Base-by-base conservation (phyloP, 2,113 vertebrate genomes). In the Rhombomys opimus region DNA sequence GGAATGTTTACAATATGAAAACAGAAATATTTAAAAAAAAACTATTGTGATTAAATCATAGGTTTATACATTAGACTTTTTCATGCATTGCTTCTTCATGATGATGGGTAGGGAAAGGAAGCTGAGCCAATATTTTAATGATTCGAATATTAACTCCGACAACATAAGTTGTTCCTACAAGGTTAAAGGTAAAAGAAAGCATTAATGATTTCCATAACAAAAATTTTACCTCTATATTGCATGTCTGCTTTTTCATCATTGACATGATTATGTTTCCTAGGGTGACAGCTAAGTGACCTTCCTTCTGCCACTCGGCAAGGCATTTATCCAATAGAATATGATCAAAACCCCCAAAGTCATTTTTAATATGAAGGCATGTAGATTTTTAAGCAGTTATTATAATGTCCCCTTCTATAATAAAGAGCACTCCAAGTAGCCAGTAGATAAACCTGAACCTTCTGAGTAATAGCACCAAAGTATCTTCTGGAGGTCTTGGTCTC, bases 311-410 rank as follows among this genome's bases (percentile, higher is more conserved):
- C 2, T 89, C 59, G 52, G 5, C 14, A 67, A 92, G 90, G 38
- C 4, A 35, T 25, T 0, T 2, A 41, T 30, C 46, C 11, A 17
- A 86, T 63, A 32, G 10, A 59, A 80, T 67, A 38, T 23, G 25
- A 59, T 63, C 75, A 32, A 78, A 84, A 76, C 13, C 1, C 38
- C 18, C 5, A 1, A 35, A 46, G 23, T 18, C 27, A 76, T 0
- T 92, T 93, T 59, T 76, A 10, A 82, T 35, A 78, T 41, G 18
- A 70, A 90, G 35, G 18, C 50, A 61, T 75, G 78, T 41, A 89
- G 57, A 4, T 15, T 61, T 2, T 7, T 8, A 25, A 12, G 46
- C 18, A 73, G 13, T 61, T 57, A 6, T 5, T 87, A 0, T 59
- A 52, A 80, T 87, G 72, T 38, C 25, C 10, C 2, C 11, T 30